Percentiles rank a stretch among this genome's conserved stretches.
phyloP scores from a whole-genome alignment of 2,797 vertebrate species.

The Chelmon rostratus region DNA sequence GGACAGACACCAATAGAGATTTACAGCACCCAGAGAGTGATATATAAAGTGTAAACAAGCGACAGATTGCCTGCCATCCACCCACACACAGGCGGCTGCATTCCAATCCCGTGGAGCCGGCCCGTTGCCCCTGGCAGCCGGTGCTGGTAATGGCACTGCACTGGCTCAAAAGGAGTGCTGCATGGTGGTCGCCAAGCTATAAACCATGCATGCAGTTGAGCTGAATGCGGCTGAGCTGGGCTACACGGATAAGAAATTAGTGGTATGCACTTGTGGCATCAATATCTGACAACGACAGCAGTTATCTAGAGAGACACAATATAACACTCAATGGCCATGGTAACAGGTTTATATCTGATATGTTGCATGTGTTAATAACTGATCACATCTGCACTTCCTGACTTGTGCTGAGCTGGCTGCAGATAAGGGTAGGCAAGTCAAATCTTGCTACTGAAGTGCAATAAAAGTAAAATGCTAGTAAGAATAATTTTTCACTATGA shows the following conservation, averaged over 20 bases:
- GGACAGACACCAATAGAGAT: constrained; percentile 69
- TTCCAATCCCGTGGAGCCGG: constrained; percentile 68
- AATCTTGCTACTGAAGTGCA: too few species aligned
- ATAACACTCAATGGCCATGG: neutral
- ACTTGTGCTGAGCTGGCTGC: too few species aligned
- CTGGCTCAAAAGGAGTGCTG: constrained; percentile 55
- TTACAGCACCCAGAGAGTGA: constrained; percentile 73
- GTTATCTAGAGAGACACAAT: neutral
- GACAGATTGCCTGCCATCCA: constrained; percentile 78
- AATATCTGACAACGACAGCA: constrained; percentile 25
- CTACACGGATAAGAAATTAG: constrained; percentile 35
- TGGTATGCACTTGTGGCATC: constrained; percentile 14
- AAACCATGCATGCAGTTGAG: constrained; percentile 38
- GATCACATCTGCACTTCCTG: neutral
- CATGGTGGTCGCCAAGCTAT: constrained; percentile 48
- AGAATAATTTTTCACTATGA: too few species aligned
- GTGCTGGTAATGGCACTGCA: constrained; percentile 59
- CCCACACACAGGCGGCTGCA: constrained; percentile 52
- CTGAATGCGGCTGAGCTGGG: constrained; percentile 34
- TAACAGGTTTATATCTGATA: neutral
- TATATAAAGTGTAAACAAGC: constrained; percentile 79
- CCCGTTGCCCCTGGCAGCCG: constrained; percentile 76
- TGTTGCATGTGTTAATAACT: neutral
- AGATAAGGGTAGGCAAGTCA: too few species aligned
- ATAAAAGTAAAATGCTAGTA: too few species aligned